A percentile compares a stretch with the other conserved stretches of the same genome.
Conservation (phyloP, 2,113 vertebrate genomes). For the Leptocoma aspasia region DNA sequence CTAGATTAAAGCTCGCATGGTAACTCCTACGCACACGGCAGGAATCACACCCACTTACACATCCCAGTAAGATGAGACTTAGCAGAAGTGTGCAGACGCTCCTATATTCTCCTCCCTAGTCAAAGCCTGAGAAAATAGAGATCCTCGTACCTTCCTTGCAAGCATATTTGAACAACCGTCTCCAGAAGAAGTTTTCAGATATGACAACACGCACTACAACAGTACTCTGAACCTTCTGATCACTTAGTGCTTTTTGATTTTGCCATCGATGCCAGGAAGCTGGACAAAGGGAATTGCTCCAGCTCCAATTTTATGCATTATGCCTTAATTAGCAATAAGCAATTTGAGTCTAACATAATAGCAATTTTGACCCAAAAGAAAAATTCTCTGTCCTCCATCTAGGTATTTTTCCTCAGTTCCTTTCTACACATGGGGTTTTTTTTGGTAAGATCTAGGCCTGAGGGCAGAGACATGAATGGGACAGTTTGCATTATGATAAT, state of each 20-base stretch:
- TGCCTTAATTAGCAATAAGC: background rate
- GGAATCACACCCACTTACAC: background rate
- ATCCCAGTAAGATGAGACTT: background rate
- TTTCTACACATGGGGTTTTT: background rate
- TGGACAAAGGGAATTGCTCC: background rate
- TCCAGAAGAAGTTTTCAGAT: background rate
- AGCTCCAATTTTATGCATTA: background rate
- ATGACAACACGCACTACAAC: background rate
- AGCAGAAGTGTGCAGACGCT: background rate
- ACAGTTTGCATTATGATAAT: background rate
- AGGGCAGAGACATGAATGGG: background rate
- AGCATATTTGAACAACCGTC: background rate
- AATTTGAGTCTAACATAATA: background rate
- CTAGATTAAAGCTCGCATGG: background rate
- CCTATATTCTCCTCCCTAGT: background rate
- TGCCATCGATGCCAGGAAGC: background rate
- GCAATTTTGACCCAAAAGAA: background rate
- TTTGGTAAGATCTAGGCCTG: background rate
- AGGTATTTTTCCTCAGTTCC: background rate
- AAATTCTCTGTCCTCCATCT: background rate
- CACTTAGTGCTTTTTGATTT: background rate
- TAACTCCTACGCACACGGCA: background rate
- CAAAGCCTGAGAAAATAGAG: background rate
- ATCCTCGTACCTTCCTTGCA: background rate
- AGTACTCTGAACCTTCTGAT: background rate